Conservation (phyloP, 2,113 vertebrate genomes). For the Odobenus rosmarus region DNA sequence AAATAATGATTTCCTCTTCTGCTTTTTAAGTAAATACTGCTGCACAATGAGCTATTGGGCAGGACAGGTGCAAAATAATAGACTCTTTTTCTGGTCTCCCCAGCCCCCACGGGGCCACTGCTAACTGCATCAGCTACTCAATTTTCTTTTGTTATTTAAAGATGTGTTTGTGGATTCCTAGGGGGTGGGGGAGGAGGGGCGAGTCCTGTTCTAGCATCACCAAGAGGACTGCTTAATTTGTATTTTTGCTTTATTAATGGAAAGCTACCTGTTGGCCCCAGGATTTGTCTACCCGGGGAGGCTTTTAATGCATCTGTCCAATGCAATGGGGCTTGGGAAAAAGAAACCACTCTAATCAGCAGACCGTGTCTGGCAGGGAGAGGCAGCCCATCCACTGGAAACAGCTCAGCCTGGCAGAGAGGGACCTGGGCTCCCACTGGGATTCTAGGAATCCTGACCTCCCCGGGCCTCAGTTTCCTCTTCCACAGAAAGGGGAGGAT, state of each 20-base stretch:
- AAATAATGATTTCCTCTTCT: constrained; percentile 77
- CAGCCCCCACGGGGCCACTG: background rate
- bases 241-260: constrained; percentile 80
- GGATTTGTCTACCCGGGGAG: constrained; percentile 52
- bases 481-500: background rate
- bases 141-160: constrained; percentile 80
- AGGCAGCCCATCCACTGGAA: background rate
- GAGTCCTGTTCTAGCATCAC: constrained; percentile 44
- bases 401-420: background rate
- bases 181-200: background rate
- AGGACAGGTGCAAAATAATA: constrained; percentile 76
- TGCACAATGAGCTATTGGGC: constrained; percentile 68
- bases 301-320: constrained; percentile 68
- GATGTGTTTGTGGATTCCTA: constrained; percentile 77
- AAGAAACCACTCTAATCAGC: background rate
- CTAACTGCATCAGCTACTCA: constrained; percentile 66
- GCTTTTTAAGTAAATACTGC: constrained; percentile 76
- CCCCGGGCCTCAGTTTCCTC: constrained; percentile 48
- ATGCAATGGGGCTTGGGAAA: constrained; percentile 19
- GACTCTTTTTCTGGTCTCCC: constrained; percentile 64
- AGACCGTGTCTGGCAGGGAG: background rate
- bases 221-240: constrained; percentile 73
- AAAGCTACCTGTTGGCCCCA: constrained; percentile 67
- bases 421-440: background rate
- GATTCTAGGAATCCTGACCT: background rate